Conservation (phyloP, 1,140 invertebrate species). For the Drosophila baimaii region DNA sequence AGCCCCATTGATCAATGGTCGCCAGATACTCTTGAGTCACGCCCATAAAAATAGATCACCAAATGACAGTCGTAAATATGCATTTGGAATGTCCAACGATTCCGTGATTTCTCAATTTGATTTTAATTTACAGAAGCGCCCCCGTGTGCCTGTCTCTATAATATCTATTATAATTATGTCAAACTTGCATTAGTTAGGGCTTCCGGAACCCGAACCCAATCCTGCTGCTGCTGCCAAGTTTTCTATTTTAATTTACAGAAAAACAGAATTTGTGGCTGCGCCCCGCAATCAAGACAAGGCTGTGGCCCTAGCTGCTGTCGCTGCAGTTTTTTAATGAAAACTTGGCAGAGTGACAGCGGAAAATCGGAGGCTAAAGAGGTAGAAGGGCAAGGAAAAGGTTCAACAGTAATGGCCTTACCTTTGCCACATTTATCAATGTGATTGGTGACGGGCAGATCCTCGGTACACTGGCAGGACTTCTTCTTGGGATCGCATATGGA, state of each 20-base stretch:
- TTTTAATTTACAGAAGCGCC: constrained; percentile 61
- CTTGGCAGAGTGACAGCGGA: constrained; percentile 72
- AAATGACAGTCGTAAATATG: constrained; percentile 49
- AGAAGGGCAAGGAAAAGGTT: not conserved
- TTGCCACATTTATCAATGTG: constrained; percentile 93
- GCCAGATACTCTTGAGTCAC: constrained; percentile 24
- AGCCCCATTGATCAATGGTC: constrained; percentile 1
- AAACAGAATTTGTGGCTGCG: constrained; percentile 47
- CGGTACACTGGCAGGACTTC: constrained; percentile 89
- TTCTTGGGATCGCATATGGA: constrained; percentile 89
- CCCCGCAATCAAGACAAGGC: constrained; percentile 46
- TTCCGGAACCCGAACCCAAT: not conserved
- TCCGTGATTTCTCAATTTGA: constrained; percentile 34
- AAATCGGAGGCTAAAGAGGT: not conserved
- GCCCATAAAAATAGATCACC: constrained; percentile 30
- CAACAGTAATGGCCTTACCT: constrained; percentile 85
- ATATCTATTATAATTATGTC: constrained; percentile 69
- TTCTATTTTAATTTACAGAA: constrained; percentile 64
- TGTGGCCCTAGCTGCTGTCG: constrained; percentile 48
- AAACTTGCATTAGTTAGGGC: constrained; percentile 52
- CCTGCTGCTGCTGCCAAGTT: constrained; percentile 46
- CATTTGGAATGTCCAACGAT: constrained; percentile 21
- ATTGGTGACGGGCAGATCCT: constrained; percentile 90
- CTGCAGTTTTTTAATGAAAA: constrained; percentile 70
- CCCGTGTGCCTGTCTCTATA: constrained; percentile 7